Conservation (phyloP, 2,113 vertebrate species). For the Ariopsis seemanni region DNA sequence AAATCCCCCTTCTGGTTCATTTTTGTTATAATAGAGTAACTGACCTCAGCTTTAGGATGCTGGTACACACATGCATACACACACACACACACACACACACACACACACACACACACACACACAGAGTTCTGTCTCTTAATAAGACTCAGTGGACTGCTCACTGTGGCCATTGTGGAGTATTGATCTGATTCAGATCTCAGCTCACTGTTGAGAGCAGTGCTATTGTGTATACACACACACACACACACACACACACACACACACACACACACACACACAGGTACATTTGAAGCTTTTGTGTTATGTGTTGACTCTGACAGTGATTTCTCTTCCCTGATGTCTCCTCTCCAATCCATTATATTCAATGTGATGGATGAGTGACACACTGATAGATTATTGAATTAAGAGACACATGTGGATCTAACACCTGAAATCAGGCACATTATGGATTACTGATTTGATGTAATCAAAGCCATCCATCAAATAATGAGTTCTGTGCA, state of each 20-base stretch:
- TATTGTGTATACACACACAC: too few species aligned
- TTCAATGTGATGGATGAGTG: neutral
- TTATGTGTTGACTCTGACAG: neutral
- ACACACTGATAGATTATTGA: neutral
- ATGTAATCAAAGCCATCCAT: neutral
- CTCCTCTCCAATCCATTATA: neutral
- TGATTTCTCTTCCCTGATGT: neutral
- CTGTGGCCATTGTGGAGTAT: too few species aligned
- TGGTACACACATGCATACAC: too few species aligned
- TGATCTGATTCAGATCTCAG: too few species aligned
- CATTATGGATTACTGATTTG: constrained; percentile 7
- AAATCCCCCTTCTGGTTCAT: too few species aligned
- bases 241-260: neutral
- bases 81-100: too few species aligned
- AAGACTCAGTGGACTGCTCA: too few species aligned
- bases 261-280: neutral
- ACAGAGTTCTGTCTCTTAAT: too few species aligned
- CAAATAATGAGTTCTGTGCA: neutral
- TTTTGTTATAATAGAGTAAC: too few species aligned
- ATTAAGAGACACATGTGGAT: neutral
- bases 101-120: too few species aligned
- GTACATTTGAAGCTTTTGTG: neutral
- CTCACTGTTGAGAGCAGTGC: too few species aligned
- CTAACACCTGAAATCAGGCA: constrained; percentile 2
- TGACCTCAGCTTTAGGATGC: too few species aligned